Evolutionary conservation across 2,888 invertebrate species (phyloP), one percentile per base, ranked within the genome.

Genomic region (Drosophila multiciliata): DNA sequence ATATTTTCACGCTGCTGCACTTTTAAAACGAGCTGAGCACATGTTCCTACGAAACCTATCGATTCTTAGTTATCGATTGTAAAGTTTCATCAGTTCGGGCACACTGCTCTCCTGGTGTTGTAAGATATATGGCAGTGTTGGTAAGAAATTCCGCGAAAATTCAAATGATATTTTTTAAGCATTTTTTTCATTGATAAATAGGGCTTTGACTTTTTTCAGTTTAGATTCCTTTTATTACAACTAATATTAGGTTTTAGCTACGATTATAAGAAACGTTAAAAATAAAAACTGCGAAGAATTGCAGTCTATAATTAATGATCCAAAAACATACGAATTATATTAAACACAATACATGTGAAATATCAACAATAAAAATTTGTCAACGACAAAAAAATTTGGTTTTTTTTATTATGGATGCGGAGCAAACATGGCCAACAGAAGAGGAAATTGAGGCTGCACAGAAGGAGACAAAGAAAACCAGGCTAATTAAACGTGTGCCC

Each of bases 371-470:
- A 68, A 61, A 57, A 72, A 73, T 75, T 86, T 73, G 80, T 83
- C 87, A 88, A 80, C 78, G 81, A 81, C 87, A 86, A 66, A 52
- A 38, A 67, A 36, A 20, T 23, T 15, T 45, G 7, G 23, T 23
- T 23, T 23, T 45, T 45, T 45, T 15, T 45, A 8, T 23, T 15
- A 97, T 99, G 97, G 97, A 98, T 91, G 98, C 96, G 1, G 99
- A 99, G 92, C 99, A 99, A 93, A 99, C 98, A 1, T 99, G 98
- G 98, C 99, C 99, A 0, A 98, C 98, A 20, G 96, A 96, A 78
- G 98, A 98, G 90, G 98, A 99, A 93, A 95, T 98, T 73, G 95
- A 95, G 75, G 95, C 96, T 82, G 96, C 97, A 17, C 96, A 92
- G 66, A 83, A 88, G 55, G 93, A 93, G 66, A 92, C 92, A 0